Conservation (phyloP, 92 coral and sea anemone species). For the Epizoanthus rinbou region DNA sequence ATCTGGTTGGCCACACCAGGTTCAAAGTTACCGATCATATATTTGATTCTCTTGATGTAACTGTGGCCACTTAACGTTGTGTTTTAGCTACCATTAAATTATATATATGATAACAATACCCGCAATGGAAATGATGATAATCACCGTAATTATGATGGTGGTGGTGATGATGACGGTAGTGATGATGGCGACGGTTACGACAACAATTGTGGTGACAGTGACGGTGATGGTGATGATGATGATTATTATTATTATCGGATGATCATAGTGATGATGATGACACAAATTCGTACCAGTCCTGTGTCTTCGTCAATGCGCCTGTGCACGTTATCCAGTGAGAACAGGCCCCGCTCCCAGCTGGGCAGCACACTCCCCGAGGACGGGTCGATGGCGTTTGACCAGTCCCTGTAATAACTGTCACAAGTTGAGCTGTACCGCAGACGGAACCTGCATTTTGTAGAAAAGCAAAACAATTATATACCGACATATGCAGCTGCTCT, state of each 20-base stretch:
- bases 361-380: conserved; percentile 75
- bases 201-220: neutral
- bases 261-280: neutral
- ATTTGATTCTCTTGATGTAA: too few relatives aligned
- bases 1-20: too few relatives aligned
- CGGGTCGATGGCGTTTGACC: conserved; percentile 82
- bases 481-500: too few relatives aligned
- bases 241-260: neutral
- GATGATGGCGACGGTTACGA: neutral
- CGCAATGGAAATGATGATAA: neutral
- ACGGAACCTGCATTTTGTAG: conserved; percentile 63
- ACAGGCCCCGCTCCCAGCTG: conserved; percentile 89
- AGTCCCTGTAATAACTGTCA: conserved; percentile 94
- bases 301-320: conserved; percentile 80
- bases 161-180: neutral
- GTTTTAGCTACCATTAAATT: too few relatives aligned
- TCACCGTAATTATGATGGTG: neutral
- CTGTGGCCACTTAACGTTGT: too few relatives aligned
- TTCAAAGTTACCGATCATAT: too few relatives aligned
- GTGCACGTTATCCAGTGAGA: conserved; percentile 77
- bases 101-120: too few relatives aligned
- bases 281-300: conserved; percentile 65
- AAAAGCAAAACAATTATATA: too few relatives aligned
- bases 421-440: conserved; percentile 95
- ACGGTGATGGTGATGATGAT: neutral